phyloP scores from a whole-genome alignment of 2,113 vertebrate genomes.

The Platycercus adscitus region DNA sequence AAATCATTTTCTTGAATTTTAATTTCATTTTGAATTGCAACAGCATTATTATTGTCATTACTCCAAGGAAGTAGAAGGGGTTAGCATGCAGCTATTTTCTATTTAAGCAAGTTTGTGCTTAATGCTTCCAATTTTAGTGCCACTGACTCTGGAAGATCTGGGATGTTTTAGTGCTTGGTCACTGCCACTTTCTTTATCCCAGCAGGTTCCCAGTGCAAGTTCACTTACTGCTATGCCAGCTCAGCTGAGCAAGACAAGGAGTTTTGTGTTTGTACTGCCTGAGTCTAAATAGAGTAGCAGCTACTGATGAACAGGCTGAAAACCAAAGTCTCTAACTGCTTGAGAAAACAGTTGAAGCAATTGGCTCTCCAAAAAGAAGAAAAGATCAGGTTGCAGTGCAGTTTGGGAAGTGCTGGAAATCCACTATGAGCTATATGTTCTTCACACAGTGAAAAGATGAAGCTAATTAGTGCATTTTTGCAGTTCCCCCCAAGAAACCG shows the following conservation, averaged over 20 bases:
- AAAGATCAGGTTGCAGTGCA: background rate
- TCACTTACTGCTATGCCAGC: background rate
- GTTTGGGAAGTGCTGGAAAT: background rate
- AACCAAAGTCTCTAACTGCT: background rate
- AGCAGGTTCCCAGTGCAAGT: background rate
- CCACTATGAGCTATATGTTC: background rate
- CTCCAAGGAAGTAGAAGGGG: background rate
- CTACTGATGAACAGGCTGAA: background rate
- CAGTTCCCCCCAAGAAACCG: background rate
- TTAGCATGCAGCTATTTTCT: background rate
- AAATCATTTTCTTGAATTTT: slow-evolving; percentile 23
- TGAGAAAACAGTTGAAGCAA: background rate
- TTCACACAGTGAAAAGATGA: background rate
- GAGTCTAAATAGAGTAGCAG: background rate
- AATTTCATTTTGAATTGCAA: background rate
- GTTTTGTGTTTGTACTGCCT: slow-evolving; percentile 4
- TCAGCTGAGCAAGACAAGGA: slow-evolving; percentile 5
- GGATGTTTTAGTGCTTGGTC: slow-evolving; percentile 3
- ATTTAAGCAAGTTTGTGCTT: background rate
- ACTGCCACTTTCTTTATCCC: background rate
- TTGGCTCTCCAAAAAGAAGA: background rate
- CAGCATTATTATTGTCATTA: background rate
- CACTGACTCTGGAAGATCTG: background rate
- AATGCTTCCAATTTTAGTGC: background rate
- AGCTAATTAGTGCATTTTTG: background rate